A percentile compares a stretch with the other conserved stretches of the same genome.
Conservation (phyloP, 1,140 invertebrate genomes). For the Rhyacophila brunnea region DNA sequence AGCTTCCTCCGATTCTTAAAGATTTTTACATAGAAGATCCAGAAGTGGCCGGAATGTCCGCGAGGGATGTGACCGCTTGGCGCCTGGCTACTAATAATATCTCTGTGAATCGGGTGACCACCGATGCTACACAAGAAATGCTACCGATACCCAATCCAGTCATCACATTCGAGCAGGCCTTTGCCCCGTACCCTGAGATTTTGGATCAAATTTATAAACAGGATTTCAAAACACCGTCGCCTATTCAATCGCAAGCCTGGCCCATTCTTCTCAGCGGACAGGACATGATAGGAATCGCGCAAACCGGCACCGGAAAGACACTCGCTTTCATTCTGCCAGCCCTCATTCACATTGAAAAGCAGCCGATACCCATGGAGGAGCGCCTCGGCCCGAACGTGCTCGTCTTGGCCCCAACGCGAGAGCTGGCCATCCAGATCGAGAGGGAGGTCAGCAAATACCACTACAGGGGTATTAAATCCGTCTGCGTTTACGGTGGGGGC, state of each 20-base stretch:
- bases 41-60: slow-evolving; percentile 63
- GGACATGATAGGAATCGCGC: slow-evolving; percentile 91
- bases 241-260: slow-evolving; percentile 91
- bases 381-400: slow-evolving; percentile 81
- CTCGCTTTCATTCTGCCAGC: slow-evolving; percentile 89
- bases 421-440: slow-evolving; percentile 89
- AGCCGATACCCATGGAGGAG: slow-evolving; percentile 65
- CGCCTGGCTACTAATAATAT: slow-evolving; percentile 71
- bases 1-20: slow-evolving; percentile 69
- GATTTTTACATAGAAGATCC: slow-evolving; percentile 83
- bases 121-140: slow-evolving; percentile 44
- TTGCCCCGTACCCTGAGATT: slow-evolving; percentile 79
- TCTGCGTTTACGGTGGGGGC: slow-evolving; percentile 87
- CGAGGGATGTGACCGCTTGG: slow-evolving; percentile 62
- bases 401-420: slow-evolving; percentile 85
- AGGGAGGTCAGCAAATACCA: slow-evolving; percentile 84
- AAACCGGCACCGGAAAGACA: slow-evolving; percentile 90
- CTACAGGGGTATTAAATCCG: slow-evolving; percentile 78
- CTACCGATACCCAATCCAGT: slow-evolving; percentile 79
- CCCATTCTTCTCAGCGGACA: slow-evolving; percentile 80
- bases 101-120: slow-evolving; percentile 57
- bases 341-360: slow-evolving; percentile 83
- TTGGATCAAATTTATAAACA: slow-evolving; percentile 78
- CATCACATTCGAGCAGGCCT: slow-evolving; percentile 81
- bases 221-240: slow-evolving; percentile 80